phyloP scores from a whole-genome alignment of 2,888 invertebrate species.

The Seira ritae region DNA sequence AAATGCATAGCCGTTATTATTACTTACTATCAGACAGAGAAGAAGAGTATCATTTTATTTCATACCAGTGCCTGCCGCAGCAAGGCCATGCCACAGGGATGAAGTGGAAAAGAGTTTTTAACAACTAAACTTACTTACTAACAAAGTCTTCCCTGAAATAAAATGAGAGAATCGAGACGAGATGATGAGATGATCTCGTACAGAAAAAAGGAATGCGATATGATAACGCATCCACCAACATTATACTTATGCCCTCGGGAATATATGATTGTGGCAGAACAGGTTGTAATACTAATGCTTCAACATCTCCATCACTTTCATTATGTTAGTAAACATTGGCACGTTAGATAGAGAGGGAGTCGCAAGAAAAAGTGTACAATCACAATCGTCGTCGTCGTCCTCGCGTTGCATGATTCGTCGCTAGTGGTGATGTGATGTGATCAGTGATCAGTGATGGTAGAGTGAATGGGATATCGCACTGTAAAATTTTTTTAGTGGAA shows the following conservation, averaged over 20 bases:
- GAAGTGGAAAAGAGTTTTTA: neutral
- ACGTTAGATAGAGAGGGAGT: slow-evolving; percentile 52
- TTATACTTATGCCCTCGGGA: slow-evolving; percentile 51
- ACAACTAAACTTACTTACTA: neutral
- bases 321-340: slow-evolving; percentile 62
- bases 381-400: too few species aligned
- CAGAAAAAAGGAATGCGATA: slow-evolving; percentile 23
- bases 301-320: slow-evolving; percentile 27
- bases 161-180: slow-evolving; percentile 17
- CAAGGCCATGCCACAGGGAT: slow-evolving; percentile 16
- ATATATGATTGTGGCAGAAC: slow-evolving; percentile 42
- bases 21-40: too few species aligned
- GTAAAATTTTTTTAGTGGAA: too few species aligned
- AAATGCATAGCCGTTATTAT: slow-evolving; percentile 7
- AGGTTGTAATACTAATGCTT: slow-evolving; percentile 41
- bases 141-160: too few species aligned
- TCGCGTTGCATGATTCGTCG: too few species aligned
- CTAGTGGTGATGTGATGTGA: too few species aligned
- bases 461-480: too few species aligned
- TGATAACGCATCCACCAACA: neutral
- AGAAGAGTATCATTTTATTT: neutral
- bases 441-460: too few species aligned
- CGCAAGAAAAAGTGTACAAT: neutral
- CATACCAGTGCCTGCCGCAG: neutral
- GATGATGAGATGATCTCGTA: slow-evolving; percentile 37